Evolutionary conservation across 2,888 invertebrate species (phyloP), one percentile per base, ranked within the genome.

Genomic region (Eucera pruinosa): DNA sequence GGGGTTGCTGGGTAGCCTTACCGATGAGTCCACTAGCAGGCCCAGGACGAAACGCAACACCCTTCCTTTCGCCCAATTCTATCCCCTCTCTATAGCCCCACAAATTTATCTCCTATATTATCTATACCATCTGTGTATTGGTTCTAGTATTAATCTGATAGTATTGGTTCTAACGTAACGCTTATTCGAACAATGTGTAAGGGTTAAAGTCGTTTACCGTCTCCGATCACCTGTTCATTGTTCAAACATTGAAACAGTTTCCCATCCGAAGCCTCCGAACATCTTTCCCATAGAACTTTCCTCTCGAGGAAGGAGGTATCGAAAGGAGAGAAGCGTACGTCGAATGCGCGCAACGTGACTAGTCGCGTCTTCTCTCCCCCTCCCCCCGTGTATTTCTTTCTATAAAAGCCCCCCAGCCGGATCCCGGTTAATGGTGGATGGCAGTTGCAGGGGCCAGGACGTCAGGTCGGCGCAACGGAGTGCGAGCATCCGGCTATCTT

Each of bases 401-500:
- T 54, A 67, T 54, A 72, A 78, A 69, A 67, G n/a, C 23, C 62
- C 57, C 55, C 78, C 55, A 75, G 55, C 67, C 52, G 73, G 79
- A 82, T 84, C 80, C 82, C 78, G 82, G 80, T 86, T 90, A 90
- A 89, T 89, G 89, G 87, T 87, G 86, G 87, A 84, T 86, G 87
- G 89, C 85, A 87, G 89, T 88, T 85, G 87, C 84, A 82, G 72
- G 84, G 73, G 78, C 81, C 81, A 71, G 77, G 60, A 81, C 80
- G 87, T 84, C 85, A 69, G 85, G 80, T 87, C 80, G 85, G 78
- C 82, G 86, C 85, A 86, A 88, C 88, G 78, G 75, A 87, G 88
- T 85, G 86, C 86, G 85, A 89, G 87, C 87, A 87, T 84, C 86
- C 75, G 73, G 76, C 87, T 92, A 92, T 92, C 92, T 91, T 90